These are phyloP conservation scores for Hemicentrotus pulcherrimus DNA, from an alignment of 35 echinoderm and acorn worm genomes.

Conservation along the genomic window DNA sequence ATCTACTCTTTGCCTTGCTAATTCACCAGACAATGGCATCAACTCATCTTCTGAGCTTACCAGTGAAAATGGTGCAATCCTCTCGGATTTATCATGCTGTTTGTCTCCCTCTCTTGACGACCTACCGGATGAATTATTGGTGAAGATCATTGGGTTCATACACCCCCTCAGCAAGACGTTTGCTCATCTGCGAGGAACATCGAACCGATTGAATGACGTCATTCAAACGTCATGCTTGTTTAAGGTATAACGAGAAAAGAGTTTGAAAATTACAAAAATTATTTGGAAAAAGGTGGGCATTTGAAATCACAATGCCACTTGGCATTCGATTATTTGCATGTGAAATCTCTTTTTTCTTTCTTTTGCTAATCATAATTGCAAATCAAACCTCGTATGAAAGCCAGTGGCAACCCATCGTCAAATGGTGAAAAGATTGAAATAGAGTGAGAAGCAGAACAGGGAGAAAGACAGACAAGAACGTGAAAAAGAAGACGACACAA, in stretches of 20 bases:
- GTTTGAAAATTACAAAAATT: too few species aligned
- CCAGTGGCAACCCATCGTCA: too few species aligned
- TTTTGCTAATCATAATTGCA: too few species aligned
- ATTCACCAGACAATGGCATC: not conserved
- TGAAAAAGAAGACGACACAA: too few species aligned
- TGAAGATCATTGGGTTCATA: constrained; percentile 62
- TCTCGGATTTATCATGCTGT: not conserved
- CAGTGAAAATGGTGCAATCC: not conserved
- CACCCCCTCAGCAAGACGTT: constrained; percentile 62
- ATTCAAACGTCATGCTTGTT: constrained; percentile 24
- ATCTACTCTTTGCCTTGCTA: not conserved
- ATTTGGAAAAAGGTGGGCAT: too few species aligned
- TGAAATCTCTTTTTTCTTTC: too few species aligned
- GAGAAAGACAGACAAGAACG: too few species aligned
- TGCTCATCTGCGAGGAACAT: constrained; percentile 30
- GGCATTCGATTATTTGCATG: too few species aligned
- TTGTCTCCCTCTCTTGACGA: constrained; percentile 51
- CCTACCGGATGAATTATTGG: constrained; percentile 71
- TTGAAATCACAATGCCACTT: too few species aligned
- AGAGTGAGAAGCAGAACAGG: too few species aligned
- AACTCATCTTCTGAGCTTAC: not conserved
- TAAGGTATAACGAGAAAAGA: not conserved
- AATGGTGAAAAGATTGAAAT: too few species aligned
- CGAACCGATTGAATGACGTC: constrained; percentile 28
- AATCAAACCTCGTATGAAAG: too few species aligned